Base-by-base conservation (phyloP, 2,888 invertebrate species). In the Drosophila formosana region DNA sequence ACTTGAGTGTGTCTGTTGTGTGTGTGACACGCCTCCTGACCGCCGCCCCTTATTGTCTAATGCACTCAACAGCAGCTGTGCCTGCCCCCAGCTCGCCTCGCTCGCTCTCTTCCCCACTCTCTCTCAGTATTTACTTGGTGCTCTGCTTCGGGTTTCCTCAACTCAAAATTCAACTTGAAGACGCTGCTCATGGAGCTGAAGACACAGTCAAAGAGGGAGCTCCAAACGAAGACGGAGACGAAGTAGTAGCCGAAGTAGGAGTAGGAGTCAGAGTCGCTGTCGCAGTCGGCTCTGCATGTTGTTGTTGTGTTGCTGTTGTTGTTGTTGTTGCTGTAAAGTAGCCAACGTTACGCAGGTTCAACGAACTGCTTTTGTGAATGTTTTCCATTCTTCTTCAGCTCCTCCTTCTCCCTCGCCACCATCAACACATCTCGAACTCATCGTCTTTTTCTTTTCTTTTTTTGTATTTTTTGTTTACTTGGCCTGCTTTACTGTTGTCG, bases 321-420 rank as follows among this genome's bases (percentile, higher is more conserved):
- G 18, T 28, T 49, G 68, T 52, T 72, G 65, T 56, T 70, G 47
- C 43, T 78, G 76, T 78, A 70, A 72, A 84, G 84, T 81, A 84
- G 89, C 79, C 82, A 66, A 61, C 62, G 66, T 74, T 81, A 72
- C 67, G 80, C 72, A 70, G 78, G 85, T 89, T 89, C 89, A 88
- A 55, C 72, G 88, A 89, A 78, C 88, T 85, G 80, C 72, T 88
- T 88, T 89, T 80, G 78, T 88, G 80, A 85, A 85, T 82, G 88
- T 88, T 82, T 89, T 88, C 63, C 75, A 72, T 69, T 72, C 71
- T 76, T 68, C 63, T 68, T 52, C 47, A 43, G 45, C 51, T 61
- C 26, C 62, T 51, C 37, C 49, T 63, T 39, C 41, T 45, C 43
- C 28, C n/a, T 39, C 50, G 56, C 47, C 57, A 63, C 45, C 43